phyloP scores from a whole-genome alignment of 1,140 invertebrate species.

The Drosophila lacertosa region DNA sequence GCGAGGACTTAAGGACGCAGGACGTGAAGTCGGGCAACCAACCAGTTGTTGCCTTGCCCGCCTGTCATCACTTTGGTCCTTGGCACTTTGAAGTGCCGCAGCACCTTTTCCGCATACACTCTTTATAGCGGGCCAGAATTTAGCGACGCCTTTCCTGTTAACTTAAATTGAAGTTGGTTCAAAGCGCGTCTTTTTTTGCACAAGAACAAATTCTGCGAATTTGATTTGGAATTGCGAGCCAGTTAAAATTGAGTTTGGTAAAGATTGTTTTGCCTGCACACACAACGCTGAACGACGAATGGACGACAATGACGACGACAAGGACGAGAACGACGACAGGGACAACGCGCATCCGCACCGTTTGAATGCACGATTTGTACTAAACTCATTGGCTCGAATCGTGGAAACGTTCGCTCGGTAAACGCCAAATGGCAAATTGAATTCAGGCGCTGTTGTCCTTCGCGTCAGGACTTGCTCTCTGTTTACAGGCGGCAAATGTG shows the following conservation, averaged over 20 bases:
- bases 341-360: conserved; percentile 71
- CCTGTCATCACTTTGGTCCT: conserved; percentile 39
- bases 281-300: conserved; percentile 22
- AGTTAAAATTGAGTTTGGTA: background rate
- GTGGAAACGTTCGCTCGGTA: conserved; percentile 31
- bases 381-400: conserved; percentile 51
- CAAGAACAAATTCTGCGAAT: conserved; percentile 2
- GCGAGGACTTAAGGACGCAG: conserved; percentile 9
- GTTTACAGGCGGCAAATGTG: conserved; percentile 73
- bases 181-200: conserved; percentile 32
- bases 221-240: too few relatives aligned
- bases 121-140: conserved; percentile 16
- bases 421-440: conserved; percentile 62
- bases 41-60: conserved; percentile 44
- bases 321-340: conserved; percentile 40
- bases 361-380: conserved; percentile 82
- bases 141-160: conserved; percentile 12
- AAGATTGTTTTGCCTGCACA: conserved; percentile 9
- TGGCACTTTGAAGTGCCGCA: conserved; percentile 46
- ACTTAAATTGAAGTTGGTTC: conserved; percentile 31
- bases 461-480: conserved; percentile 63
- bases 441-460: conserved; percentile 45
- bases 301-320: conserved; percentile 22
- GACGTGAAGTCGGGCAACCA: conserved; percentile 26
- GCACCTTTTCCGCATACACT: conserved; percentile 46